A percentile compares a stretch with the other conserved stretches of the same genome.
Evolutionary conservation across 2,113 vertebrate species (phyloP).

Genomic region (Calcarius ornatus): DNA sequence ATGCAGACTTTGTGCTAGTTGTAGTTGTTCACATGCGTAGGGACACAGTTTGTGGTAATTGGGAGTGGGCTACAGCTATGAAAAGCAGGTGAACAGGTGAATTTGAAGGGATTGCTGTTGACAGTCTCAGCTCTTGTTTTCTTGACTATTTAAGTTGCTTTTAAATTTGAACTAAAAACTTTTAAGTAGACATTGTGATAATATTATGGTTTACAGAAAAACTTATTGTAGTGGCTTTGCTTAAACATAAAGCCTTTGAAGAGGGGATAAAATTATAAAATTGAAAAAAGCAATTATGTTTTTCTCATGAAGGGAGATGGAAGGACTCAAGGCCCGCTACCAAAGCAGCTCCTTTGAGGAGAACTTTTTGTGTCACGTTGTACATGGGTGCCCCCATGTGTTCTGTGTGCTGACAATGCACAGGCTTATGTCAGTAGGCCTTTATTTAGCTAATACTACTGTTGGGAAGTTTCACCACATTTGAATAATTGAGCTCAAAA

Average conservation of each 20-base stretch:
- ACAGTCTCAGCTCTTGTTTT: neutral
- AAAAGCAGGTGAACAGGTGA: neutral
- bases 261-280: neutral
- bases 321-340: neutral
- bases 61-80: neutral
- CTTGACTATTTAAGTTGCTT: neutral
- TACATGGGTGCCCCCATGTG: neutral
- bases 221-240: neutral
- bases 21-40: neutral
- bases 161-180: neutral
- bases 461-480: neutral
- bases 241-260: neutral
- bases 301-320: neutral
- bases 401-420: neutral
- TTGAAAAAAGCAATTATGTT: neutral
- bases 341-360: neutral
- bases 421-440: too few species aligned
- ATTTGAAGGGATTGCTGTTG: neutral
- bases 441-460: neutral
- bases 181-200: neutral
- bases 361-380: neutral
- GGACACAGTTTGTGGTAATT: neutral
- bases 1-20: neutral
- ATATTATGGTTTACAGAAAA: neutral
- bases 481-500: neutral